phyloP scores from a whole-genome alignment of 2,113 vertebrate species.

The Chaetops frenatus region DNA sequence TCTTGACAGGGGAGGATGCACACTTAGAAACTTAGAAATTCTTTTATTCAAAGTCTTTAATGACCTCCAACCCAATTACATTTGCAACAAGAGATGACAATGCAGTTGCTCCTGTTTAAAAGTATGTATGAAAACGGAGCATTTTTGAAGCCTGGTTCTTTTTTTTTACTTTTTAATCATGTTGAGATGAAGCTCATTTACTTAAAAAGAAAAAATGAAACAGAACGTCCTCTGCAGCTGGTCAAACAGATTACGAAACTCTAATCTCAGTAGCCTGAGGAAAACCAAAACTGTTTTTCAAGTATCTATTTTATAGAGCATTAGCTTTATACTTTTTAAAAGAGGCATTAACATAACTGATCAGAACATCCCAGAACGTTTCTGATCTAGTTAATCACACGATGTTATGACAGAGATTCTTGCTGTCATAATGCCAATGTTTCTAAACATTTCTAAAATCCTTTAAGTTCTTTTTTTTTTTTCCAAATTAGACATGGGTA shows the following conservation, averaged over 20 bases:
- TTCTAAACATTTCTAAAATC: conserved; percentile 12
- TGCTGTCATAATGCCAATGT: conserved; percentile 8
- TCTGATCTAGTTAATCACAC: conserved; percentile 37
- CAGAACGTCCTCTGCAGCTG: conserved; percentile 60
- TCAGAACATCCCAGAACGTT: conserved; percentile 32
- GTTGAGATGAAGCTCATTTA: conserved; percentile 57
- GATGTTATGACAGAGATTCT: not conserved
- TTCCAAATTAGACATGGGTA: not conserved
- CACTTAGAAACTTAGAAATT: conserved; percentile 22
- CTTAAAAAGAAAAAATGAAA: conserved; percentile 43
- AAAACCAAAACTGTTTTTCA: conserved; percentile 52
- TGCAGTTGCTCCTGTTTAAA: not conserved
- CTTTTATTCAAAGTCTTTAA: conserved; percentile 34
- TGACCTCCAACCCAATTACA: conserved; percentile 34
- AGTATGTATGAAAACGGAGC: not conserved
- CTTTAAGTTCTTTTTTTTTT: not conserved
- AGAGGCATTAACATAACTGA: conserved; percentile 12
- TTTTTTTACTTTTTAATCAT: not conserved
- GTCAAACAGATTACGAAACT: conserved; percentile 61
- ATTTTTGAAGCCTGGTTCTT: conserved; percentile 3
- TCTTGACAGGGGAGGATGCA: not conserved
- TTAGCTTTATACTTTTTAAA: conserved; percentile 1
- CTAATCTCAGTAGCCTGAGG: conserved; percentile 56
- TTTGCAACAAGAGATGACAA: conserved; percentile 8
- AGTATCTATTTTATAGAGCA: conserved; percentile 40